These are phyloP conservation scores for Prosopocoilus inquinatus DNA, from an alignment of 2,888 invertebrate genomes.

Conservation along the genomic window DNA sequence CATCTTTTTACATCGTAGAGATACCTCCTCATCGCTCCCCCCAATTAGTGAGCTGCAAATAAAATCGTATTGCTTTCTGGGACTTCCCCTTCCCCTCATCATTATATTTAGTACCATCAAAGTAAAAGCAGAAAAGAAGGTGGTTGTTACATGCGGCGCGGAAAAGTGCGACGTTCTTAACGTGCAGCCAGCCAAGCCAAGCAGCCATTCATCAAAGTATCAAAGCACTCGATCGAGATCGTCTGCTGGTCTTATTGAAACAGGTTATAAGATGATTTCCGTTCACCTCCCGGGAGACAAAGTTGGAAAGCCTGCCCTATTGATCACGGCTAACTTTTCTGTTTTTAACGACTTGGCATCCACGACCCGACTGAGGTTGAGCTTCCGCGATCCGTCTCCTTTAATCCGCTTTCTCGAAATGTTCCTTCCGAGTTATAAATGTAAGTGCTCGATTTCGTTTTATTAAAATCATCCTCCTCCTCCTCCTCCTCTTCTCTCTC, in stretches of 20 bases:
- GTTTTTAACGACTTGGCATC: conserved; percentile 25
- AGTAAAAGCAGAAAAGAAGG: no score
- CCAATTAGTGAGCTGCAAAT: no score
- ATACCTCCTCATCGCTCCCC: no score
- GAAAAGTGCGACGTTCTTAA: no score
- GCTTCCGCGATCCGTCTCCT: conserved; percentile 17
- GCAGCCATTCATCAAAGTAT: no score
- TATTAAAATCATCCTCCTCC: conserved; percentile 15
- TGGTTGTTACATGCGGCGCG: no score
- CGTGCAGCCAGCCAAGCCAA: no score
- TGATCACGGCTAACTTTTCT: conserved; percentile 24
- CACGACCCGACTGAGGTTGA: conserved; percentile 20
- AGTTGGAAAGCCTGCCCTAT: conserved; percentile 15
- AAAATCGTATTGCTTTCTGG: no score
- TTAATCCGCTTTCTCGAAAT: conserved; percentile 20
- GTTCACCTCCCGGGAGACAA: not conserved
- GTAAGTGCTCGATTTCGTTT: conserved; percentile 16
- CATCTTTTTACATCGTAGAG: no score
- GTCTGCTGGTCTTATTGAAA: not conserved
- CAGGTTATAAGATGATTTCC: conserved; percentile 4
- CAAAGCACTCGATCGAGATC: no score
- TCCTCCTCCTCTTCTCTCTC: not conserved
- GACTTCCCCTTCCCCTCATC: no score
- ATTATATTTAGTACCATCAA: no score
- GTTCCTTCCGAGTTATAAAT: conserved; percentile 22